A percentile compares a stretch with the other conserved stretches of the same genome.
Evolutionary conservation across 2,797 vertebrate species (phyloP).

Genomic region (Enteromius unitaeniatus): DNA sequence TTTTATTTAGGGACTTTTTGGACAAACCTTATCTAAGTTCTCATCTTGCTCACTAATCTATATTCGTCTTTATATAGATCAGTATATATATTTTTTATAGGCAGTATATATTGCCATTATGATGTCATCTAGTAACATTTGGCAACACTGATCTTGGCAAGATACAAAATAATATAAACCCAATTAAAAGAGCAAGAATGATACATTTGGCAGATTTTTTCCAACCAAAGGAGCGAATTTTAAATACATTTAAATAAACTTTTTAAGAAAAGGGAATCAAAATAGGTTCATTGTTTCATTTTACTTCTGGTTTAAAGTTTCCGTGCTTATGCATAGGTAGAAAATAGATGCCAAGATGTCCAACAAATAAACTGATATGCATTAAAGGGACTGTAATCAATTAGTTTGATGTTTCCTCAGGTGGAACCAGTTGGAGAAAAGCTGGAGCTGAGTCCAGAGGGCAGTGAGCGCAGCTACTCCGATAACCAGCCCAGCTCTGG

Average conservation of each 20-base stretch:
- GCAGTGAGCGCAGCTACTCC: slow-evolving; percentile 91
- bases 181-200: not conserved
- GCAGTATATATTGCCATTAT: too few species aligned
- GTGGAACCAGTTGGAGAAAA: slow-evolving; percentile 89
- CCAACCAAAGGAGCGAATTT: not conserved
- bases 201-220: not conserved
- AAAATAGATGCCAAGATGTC: not conserved
- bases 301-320: not conserved
- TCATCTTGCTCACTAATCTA: too few species aligned
- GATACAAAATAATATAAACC: too few species aligned
- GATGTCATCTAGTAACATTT: too few species aligned
- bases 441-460: slow-evolving; percentile 93
- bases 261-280: not conserved
- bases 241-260: not conserved
- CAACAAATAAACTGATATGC: not conserved
- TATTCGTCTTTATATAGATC: too few species aligned
- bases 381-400: not conserved
- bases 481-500: slow-evolving; percentile 90
- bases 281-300: not conserved
- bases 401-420: slow-evolving; percentile 37
- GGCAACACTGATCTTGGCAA: too few species aligned
- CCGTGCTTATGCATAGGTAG: not conserved
- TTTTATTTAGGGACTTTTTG: too few species aligned
- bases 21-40: too few species aligned
- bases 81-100: too few species aligned